These are phyloP conservation scores for Danio albolineatus DNA, from an alignment of 2,797 vertebrate species.

Conservation along the genomic window DNA sequence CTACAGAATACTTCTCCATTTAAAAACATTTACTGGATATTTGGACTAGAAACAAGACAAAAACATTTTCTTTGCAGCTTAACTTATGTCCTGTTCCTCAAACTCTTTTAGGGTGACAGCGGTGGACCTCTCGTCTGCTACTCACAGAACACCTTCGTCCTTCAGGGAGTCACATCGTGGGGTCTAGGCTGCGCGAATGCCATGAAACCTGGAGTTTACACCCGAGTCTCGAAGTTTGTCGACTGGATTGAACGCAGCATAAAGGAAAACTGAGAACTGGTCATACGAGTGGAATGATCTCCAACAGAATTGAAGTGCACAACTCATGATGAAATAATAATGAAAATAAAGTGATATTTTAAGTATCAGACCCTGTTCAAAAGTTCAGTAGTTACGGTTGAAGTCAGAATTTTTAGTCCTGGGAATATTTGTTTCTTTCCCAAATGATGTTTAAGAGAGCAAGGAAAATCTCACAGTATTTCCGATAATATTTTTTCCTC, in stretches of 20 bases:
- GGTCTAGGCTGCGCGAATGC: conserved; percentile 91
- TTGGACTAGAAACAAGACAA: too few relatives aligned
- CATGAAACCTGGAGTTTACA: conserved; percentile 95
- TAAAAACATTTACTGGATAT: too few relatives aligned
- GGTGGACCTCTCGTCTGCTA: conserved; percentile 92
- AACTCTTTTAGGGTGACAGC: conserved; percentile 89
- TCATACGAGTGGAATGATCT: neutral
- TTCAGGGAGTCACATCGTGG: conserved; percentile 97
- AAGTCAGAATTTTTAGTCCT: too few relatives aligned
- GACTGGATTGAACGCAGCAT: conserved; percentile 86
- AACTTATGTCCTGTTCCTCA: neutral
- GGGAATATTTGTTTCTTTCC: too few relatives aligned
- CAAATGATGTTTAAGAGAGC: too few relatives aligned
- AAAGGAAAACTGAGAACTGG: conserved; percentile 60
- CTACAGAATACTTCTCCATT: too few relatives aligned
- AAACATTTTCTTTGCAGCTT: too few relatives aligned
- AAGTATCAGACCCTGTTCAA: neutral
- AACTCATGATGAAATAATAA: neutral
- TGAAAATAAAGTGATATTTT: neutral
- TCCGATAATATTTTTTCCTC: too few relatives aligned
- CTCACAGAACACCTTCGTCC: conserved; percentile 83
- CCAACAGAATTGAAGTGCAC: neutral
- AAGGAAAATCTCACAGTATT: too few relatives aligned
- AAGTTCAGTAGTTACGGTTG: neutral
- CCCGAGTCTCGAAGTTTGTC: conserved; percentile 86